Evolutionary conservation across 2,888 invertebrate genomes (phyloP), one percentile per base, ranked within the genome.

Genomic region (Acronicta aceris): DNA sequence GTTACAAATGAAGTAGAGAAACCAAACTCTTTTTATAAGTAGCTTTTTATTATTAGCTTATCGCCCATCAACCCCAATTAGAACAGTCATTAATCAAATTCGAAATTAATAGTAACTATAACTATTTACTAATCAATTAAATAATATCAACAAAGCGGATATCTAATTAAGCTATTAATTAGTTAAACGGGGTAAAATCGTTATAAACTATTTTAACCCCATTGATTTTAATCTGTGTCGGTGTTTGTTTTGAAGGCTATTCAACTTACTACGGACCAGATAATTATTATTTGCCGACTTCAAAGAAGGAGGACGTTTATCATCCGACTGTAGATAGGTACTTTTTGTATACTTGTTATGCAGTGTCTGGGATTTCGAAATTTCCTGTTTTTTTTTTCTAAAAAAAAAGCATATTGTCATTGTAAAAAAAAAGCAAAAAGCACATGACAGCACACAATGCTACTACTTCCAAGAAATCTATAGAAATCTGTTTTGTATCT

Each of bases 131-230:
- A 10, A 40, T 9, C 16, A 16, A 49, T 49, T 45, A 54, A 46
- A 16, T 55, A 42, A 25, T 42, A 46, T 15, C 46, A 42, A 64
- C 5, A 36, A 47, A 38, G 47, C 51, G 13, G 9, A 40, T 62
- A 48, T 17, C 15, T 33, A 64, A 63, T 64, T 64, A 43, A 51
- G 17, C 51, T 48, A 47, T 56, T 42, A 48, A 64, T 48, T 58
- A 53, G 58, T n/a, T 33, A 52, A 57, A n/a, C 21, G 17, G 16
- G 38, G 57, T 52, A 40, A 57, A 38, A 43, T 33, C 6, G n/a
- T 27, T 21, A 21, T 2, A 21, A 27, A 12, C 33, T 21, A 48
- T 47, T 4, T 36, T 41, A 17, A 36, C 51, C 16, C 8, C 16
- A 48, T 47, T 52, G 13, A 48, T 48, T 36, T 25, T n/a, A 51